These are phyloP conservation scores for Halichoeres trimaculatus DNA, from an alignment of 2,113 vertebrate species.

Conservation along the genomic window DNA sequence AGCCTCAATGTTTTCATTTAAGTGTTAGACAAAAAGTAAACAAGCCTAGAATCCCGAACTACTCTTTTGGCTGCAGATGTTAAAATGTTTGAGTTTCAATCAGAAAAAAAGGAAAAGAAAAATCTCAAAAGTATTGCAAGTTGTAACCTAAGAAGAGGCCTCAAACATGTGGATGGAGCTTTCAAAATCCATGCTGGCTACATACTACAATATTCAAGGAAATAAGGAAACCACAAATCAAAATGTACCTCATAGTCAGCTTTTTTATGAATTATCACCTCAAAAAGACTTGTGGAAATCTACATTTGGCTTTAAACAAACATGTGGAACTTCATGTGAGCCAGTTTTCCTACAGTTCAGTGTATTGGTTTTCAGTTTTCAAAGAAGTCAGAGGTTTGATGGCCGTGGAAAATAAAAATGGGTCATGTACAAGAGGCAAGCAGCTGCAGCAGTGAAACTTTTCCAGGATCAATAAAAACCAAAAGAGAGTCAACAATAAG, in stretches of 20 bases:
- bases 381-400: background rate
- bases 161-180: slow-evolving; percentile 10
- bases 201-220: background rate
- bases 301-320: background rate
- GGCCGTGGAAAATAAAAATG: background rate
- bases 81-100: too few species aligned
- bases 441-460: background rate
- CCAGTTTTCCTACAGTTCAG: background rate
- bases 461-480: slow-evolving; percentile 13
- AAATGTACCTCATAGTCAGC: background rate
- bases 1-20: too few species aligned
- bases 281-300: background rate
- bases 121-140: background rate
- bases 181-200: background rate
- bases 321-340: background rate
- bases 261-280: background rate
- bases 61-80: too few species aligned
- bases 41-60: too few species aligned
- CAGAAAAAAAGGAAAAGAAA: slow-evolving; percentile 13
- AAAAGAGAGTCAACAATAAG: slow-evolving; percentile 6
- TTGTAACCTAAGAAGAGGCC: background rate
- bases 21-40: too few species aligned
- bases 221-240: slow-evolving; percentile 1
- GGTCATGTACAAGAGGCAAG: background rate
- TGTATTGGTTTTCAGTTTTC: background rate